Evolutionary conservation across 1,140 invertebrate species (phyloP).

Genomic region (Glossosoma conforme): DNA sequence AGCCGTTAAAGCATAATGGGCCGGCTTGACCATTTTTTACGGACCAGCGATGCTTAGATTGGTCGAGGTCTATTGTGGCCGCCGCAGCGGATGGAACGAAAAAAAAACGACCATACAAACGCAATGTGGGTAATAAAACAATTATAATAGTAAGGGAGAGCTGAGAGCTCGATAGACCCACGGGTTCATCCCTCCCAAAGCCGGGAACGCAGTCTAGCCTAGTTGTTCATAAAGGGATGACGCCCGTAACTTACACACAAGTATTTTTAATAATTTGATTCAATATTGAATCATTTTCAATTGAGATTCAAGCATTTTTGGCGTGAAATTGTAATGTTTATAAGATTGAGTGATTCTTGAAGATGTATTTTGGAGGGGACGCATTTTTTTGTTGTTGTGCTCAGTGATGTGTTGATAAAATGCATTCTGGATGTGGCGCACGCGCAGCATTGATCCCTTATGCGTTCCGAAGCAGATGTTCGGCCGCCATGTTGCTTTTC

Average conservation of each 20-base stretch:
- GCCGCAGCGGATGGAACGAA: conserved; percentile 1
- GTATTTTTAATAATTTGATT: neutral
- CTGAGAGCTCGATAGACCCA: neutral
- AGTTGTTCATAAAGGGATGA: conserved; percentile 5
- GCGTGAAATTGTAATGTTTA: conserved; percentile 10
- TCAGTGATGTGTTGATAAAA: no score
- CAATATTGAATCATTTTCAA: neutral
- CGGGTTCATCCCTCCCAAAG: conserved; percentile 12
- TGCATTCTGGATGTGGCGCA: no score
- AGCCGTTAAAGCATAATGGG: conserved; percentile 12
- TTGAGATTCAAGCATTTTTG: neutral
- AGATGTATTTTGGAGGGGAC: no score
- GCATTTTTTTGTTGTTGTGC: no score
- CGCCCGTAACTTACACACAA: neutral
- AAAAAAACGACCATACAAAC: conserved; percentile 16
- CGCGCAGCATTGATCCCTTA: no score
- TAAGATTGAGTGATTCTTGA: no score
- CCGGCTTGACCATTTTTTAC: conserved; percentile 24
- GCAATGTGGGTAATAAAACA: conserved; percentile 27
- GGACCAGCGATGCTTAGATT: conserved; percentile 9
- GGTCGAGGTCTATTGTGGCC: conserved; percentile 11
- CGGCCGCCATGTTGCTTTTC: no score
- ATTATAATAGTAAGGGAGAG: conserved; percentile 23
- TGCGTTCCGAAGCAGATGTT: no score
- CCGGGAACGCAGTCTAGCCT: conserved; percentile 6